phyloP scores from a whole-genome alignment of 1,140 invertebrate species.

The Caenorhabditis inopinata region DNA sequence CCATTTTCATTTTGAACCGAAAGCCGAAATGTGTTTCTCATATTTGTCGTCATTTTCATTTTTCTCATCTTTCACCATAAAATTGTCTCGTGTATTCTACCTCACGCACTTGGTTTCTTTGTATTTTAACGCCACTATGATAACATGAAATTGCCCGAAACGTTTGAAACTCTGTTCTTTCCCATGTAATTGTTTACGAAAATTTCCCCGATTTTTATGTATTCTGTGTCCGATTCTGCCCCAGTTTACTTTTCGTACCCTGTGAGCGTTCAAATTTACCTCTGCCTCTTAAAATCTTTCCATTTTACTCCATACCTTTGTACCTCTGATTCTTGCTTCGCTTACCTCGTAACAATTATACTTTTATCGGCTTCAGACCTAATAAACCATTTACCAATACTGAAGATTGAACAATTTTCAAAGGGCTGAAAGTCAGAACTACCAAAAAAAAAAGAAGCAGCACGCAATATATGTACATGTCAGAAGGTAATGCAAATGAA shows the following conservation, averaged over 20 bases:
- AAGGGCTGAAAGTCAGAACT: no score
- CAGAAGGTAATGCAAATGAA: no score
- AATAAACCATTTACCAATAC: not conserved
- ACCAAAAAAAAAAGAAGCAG: no score
- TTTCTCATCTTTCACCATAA: not conserved
- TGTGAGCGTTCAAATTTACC: constrained; percentile 31
- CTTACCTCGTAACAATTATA: constrained; percentile 5
- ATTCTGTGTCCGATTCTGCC: not conserved
- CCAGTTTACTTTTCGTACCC: constrained; percentile 28
- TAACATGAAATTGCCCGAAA: not conserved
- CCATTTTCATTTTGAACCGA: constrained; percentile 8
- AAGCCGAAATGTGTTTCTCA: constrained; percentile 23
- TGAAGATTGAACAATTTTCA: no score
- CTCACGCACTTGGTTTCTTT: not conserved
- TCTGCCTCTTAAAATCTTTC: not conserved
- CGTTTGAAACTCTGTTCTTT: not conserved
- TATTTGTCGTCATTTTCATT: not conserved
- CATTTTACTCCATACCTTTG: not conserved
- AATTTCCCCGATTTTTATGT: not conserved
- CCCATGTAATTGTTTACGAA: not conserved
- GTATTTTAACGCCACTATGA: not conserved
- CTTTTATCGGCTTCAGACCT: not conserved
- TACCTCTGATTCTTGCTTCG: constrained; percentile 29
- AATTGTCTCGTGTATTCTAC: not conserved
- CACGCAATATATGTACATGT: no score